Conservation (phyloP, 2,888 invertebrate species). For the Dryobotodes eremita region DNA sequence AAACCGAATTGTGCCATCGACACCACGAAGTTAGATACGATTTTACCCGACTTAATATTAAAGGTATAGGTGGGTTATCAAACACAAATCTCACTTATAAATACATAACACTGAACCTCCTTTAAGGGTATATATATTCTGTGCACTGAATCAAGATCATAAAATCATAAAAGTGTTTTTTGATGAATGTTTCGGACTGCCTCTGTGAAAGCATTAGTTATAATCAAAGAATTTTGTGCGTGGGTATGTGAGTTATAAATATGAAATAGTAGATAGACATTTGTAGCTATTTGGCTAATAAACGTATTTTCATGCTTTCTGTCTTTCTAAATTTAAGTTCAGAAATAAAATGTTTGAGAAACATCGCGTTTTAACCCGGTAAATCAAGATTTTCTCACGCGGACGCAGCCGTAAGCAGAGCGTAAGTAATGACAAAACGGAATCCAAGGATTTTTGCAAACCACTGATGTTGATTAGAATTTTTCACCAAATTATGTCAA, state of each 20-base stretch:
- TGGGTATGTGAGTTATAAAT: not conserved
- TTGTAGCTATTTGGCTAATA: not conserved
- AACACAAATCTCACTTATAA: too few relatives aligned
- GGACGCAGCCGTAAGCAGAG: constrained; percentile 8
- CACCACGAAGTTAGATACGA: too few relatives aligned
- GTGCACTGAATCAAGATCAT: too few relatives aligned
- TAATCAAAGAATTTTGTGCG: not conserved
- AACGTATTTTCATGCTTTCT: too few relatives aligned
- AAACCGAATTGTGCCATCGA: too few relatives aligned
- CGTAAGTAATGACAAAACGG: constrained; percentile 1
- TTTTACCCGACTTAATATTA: not conserved
- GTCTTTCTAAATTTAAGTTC: too few relatives aligned
- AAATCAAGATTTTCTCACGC: not conserved
- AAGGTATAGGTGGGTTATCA: not conserved
- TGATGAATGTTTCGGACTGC: too few relatives aligned
- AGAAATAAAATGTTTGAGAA: not conserved
- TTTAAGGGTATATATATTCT: too few relatives aligned
- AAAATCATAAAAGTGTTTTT: too few relatives aligned
- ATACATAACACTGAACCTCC: too few relatives aligned
- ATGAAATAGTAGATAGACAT: not conserved
- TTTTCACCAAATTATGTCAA: constrained; percentile 1
- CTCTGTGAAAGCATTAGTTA: not conserved
- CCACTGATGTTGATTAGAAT: constrained; percentile 25
- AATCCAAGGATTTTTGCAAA: constrained; percentile 9
- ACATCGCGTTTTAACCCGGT: not conserved